Base-by-base conservation (phyloP, 64 coral and sea anemone species). In the Catalaphyllia jardinei region DNA sequence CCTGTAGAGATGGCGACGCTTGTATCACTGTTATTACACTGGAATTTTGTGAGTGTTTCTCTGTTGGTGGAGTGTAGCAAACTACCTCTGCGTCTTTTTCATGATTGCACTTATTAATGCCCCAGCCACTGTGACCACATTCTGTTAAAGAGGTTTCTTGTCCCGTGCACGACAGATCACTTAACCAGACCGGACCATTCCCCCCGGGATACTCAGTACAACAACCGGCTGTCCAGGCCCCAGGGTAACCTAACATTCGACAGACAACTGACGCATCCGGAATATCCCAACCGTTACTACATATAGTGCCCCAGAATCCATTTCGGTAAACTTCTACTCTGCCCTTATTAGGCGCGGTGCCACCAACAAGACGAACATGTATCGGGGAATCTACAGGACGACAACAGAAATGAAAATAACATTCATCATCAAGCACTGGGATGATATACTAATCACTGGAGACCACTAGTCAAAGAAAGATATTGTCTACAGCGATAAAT, bases 271-370 rank as follows among this genome's bases (percentile, higher is more conserved):
- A 55, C 27, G 89, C 89, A 42, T 74, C 77, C n/a, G 19, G 81
- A 4, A 91, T 39, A 33, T 72, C 80, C 89, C 89, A 91, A 35
- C 77, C 67, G 12, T 91, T 31, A 51, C 25, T 91, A 16, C 89
- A 91, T 42, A 91, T 30, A 39, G 80, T 91, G 22, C 89, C 89
- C 89, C 89, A 91, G 22, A 62, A 74, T 19, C 89, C 89, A 91
- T 86, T 91, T 12, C 61, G 80, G 29, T 75, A 86, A 18, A 91
- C 80, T 64, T 91, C 89, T 75, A 91, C 79, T 30, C 89, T 55
- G 13, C 89, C 89, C 30, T 71, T 67, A 72, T 75, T 77, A 7
- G 80, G 77, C 30, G 30, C 38, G n/a, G n/a, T 31, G 2, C 77
- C 88, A 20, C 57, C 52, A 35, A 73, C 62, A 49, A 89, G 59